Percentiles rank a stretch among this genome's conserved stretches.
Evolutionary conservation across 92 coral and sea anemone species (phyloP).

Genomic region (Diadumene lineata): DNA sequence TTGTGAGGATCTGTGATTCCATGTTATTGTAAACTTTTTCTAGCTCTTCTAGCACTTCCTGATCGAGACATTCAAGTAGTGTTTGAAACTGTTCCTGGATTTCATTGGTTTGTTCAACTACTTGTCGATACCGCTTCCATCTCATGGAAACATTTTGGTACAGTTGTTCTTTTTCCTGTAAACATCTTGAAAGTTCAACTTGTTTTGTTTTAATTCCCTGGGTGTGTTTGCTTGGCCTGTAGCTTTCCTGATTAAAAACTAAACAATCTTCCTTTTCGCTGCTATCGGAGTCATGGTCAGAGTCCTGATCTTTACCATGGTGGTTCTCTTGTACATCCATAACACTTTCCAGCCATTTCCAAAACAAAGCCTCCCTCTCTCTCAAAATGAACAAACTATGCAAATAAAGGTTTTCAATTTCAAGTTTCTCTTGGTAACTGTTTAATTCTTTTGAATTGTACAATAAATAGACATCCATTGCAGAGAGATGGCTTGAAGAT

Average conservation of each 20-base stretch:
- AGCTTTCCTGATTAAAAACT: conserved; percentile 16
- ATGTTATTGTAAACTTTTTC: background rate
- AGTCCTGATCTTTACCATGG: conserved; percentile 7
- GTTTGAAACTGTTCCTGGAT: conserved; percentile 27
- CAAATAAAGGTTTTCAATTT: conserved; percentile 58
- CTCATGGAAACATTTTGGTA: conserved; percentile 56
- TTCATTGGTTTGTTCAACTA: conserved; percentile 27
- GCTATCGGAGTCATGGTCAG: conserved; percentile 19
- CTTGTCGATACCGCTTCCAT: conserved; percentile 59
- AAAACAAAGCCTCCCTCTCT: conserved; percentile 65
- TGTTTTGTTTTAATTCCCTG: conserved; percentile 71
- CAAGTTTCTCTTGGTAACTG: conserved; percentile 53
- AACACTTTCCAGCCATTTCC: conserved; percentile 96
- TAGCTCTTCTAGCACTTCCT: conserved; percentile 20
- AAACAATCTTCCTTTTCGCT: conserved; percentile 1
- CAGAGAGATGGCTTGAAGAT: conserved; percentile 63
- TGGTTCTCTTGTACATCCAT: conserved; percentile 43
- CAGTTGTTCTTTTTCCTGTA: conserved; percentile 53
- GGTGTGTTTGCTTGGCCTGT: conserved; percentile 50
- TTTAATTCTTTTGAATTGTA: conserved; percentile 62
- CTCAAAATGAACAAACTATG: conserved; percentile 54
- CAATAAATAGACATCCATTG: conserved; percentile 72
- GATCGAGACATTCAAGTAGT: conserved; percentile 25
- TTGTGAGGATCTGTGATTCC: background rate
- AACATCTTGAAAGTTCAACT: conserved; percentile 55